These are phyloP conservation scores for Hyposoter dolosus DNA, from an alignment of 2,888 invertebrate genomes.

Conservation along the genomic window DNA sequence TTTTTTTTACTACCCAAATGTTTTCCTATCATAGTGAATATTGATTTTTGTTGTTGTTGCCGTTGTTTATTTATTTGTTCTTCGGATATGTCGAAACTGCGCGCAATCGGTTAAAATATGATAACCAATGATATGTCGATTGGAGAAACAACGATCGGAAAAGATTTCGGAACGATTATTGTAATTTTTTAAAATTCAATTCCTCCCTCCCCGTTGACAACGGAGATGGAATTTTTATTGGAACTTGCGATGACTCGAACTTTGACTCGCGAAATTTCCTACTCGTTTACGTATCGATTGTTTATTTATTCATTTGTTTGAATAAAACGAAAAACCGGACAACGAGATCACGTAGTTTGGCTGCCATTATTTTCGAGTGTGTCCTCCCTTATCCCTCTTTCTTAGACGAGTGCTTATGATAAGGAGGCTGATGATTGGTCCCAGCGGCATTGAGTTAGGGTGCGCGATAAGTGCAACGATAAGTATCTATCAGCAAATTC, in stretches of 20 bases:
- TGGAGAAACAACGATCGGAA: constrained; percentile 56
- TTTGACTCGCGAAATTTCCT: constrained; percentile 1
- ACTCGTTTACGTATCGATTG: not conserved
- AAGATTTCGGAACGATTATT: constrained; percentile 36
- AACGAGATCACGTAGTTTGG: constrained; percentile 23
- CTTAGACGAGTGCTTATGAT: constrained; percentile 63
- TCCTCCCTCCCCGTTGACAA: constrained; percentile 35
- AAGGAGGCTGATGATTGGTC: constrained; percentile 82
- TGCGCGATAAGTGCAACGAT: constrained; percentile 74
- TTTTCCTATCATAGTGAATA: constrained; percentile 29
- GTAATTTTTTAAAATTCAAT: not conserved
- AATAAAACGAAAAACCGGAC: constrained; percentile 14
- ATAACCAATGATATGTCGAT: constrained; percentile 66
- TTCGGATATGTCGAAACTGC: constrained; percentile 58
- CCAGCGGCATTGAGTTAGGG: constrained; percentile 81
- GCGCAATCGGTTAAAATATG: constrained; percentile 46
- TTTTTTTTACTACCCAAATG: not conserved
- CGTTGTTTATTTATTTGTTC: constrained; percentile 28
- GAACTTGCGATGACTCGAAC: constrained; percentile 36
- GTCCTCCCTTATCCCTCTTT: not conserved
- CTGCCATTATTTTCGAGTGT: constrained; percentile 18
- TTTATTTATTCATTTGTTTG: constrained; percentile 12
- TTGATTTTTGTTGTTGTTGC: constrained; percentile 24
- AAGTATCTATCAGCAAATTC: constrained; percentile 61
- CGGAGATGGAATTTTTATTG: constrained; percentile 49